phyloP scores from a whole-genome alignment of 2,113 vertebrate genomes.

The Phrynosoma platyrhinos region DNA sequence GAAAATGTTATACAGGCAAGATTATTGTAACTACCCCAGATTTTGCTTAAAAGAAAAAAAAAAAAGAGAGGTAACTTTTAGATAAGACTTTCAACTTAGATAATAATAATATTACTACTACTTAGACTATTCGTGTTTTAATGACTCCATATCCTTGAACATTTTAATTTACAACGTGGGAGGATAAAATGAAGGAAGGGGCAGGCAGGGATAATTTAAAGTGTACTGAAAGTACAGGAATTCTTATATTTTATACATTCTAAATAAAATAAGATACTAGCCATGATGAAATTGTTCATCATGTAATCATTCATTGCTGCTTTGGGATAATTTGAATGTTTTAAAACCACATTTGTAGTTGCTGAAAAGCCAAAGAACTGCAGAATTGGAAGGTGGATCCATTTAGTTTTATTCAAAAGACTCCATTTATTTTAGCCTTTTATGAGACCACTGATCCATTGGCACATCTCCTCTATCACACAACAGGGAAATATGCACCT shows the following conservation, averaged over 20 bases:
- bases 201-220: not conserved
- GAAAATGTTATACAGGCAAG: not conserved
- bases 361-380: not conserved
- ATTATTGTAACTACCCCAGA: not conserved
- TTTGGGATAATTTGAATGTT: not conserved
- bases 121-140: not conserved
- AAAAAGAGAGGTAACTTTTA: not conserved
- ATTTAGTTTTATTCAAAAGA: not conserved
- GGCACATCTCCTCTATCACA: not conserved
- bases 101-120: not conserved
- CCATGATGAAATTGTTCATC: not conserved
- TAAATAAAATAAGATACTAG: not conserved
- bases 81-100: constrained; percentile 22
- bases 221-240: not conserved
- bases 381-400: not conserved
- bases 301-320: not conserved
- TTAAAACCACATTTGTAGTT: not conserved
- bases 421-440: not conserved
- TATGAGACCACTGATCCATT: not conserved
- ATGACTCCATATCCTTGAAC: constrained; percentile 25
- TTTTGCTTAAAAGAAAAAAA: not conserved
- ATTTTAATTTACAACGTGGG: constrained; percentile 9
- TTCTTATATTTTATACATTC: not conserved
- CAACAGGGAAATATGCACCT: not conserved
- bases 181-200: not conserved